These are phyloP conservation scores for Euproctis similis DNA, from an alignment of 2,888 invertebrate genomes.

Conservation along the genomic window DNA sequence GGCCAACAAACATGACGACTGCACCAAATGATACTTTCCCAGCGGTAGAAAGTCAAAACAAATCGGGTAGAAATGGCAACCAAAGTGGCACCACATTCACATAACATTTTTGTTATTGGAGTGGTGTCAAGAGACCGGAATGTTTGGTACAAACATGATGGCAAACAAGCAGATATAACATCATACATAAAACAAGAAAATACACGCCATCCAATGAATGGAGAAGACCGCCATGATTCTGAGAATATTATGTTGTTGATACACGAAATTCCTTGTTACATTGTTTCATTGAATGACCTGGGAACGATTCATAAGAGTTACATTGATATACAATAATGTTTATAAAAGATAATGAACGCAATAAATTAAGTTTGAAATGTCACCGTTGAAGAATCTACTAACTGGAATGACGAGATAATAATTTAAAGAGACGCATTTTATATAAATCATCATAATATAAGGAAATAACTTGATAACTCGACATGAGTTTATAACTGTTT, in stretches of 20 bases:
- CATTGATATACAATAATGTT: too few species aligned
- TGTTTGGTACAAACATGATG: conserved; percentile 53
- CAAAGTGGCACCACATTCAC: conserved; percentile 49
- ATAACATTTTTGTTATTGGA: conserved; percentile 57
- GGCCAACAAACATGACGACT: conserved; percentile 40
- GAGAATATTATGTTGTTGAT: conserved; percentile 48
- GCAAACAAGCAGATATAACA: conserved; percentile 47
- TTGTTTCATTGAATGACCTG: conserved; percentile 48
- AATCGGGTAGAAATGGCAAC: conserved; percentile 54
- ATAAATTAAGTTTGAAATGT: too few species aligned
- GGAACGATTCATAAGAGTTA: too few species aligned
- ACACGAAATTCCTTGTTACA: conserved; percentile 53
- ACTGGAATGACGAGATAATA: too few species aligned
- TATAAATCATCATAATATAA: too few species aligned
- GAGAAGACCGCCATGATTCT: conserved; percentile 45
- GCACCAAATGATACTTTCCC: conserved; percentile 63
- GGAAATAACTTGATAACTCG: too few species aligned
- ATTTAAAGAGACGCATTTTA: too few species aligned
- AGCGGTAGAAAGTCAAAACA: conserved; percentile 66
- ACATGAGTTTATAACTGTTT: too few species aligned
- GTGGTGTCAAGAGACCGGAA: conserved; percentile 54
- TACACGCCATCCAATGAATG: conserved; percentile 47
- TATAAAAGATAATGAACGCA: too few species aligned
- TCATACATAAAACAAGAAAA: conserved; percentile 26
- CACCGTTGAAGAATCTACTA: too few species aligned